Evolutionary conservation across 2,113 vertebrate species (phyloP).

Genomic region (Heptranchias perlo): DNA sequence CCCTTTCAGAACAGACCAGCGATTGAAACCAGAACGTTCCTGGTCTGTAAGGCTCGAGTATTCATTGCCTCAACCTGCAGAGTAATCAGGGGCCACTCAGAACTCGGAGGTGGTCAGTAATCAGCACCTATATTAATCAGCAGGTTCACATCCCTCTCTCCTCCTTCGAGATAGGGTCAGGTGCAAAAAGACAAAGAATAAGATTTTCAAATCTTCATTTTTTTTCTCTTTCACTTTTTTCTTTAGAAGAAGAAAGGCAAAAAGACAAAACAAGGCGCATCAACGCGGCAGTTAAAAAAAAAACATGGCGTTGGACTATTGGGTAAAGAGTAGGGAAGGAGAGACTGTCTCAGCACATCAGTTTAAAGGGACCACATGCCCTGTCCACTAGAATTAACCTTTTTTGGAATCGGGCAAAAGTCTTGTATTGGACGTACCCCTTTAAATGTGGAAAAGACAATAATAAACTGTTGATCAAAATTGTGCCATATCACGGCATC

Average conservation of each 20-base stretch:
- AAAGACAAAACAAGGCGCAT: background rate
- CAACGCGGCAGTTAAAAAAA: background rate
- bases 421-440: background rate
- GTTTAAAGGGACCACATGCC: background rate
- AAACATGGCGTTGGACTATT: background rate
- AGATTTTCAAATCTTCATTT: background rate
- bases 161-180: background rate
- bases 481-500: background rate
- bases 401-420: background rate
- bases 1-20: background rate
- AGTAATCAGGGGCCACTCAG: background rate
- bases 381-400: background rate
- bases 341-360: too few species aligned
- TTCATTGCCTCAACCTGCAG: background rate
- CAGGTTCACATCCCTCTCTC: background rate
- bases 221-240: background rate
- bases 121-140: background rate
- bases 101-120: background rate
- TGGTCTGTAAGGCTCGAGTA: too few species aligned
- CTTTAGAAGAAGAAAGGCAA: background rate
- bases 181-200: background rate
- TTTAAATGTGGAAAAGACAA: background rate
- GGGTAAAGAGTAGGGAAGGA: background rate
- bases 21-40: background rate
- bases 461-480: background rate